Base-by-base conservation (phyloP, 2,888 invertebrate species). In the Xylophagus ater region DNA sequence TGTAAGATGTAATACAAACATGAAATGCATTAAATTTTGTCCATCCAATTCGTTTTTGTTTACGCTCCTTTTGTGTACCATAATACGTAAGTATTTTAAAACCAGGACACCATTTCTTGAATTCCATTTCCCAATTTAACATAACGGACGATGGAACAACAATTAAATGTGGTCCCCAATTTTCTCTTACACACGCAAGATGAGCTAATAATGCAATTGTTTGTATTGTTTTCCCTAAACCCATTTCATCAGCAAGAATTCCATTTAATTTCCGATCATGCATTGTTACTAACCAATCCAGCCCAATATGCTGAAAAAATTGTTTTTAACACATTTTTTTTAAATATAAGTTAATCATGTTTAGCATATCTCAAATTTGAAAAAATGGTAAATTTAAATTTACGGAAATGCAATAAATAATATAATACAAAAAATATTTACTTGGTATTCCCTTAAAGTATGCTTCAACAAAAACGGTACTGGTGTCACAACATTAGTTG, bases 71-170 rank as follows among this genome's bases (percentile, higher is more conserved):
- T 54, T 89, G 89, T 20, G 83, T 81, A 31, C 98, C 98, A 60
- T 94, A 98, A 64, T 98, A 98, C 2, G 97, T 97, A 49, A 99
- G 74, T 56, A 98, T 90, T 73, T 99, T 98, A 64, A 98, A 93
- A 36, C 89, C 92, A 1, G 98, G 98, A 65, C 96, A 97, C 98
- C 98, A 99, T 66, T 97, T 97, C 67, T 98, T 97, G 59, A 94
- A 87, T 67, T 98, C 98, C 89, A 97, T 92, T 70, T 99, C 98
- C 98, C 98, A 98, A 69, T 99, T 99, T 45, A 98, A 74, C 85
- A 98, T 94, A 35, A 99, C 97, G 49, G 96, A 96, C 12, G 98
- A 98, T 43, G 98, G 98, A 49, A 99, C 98, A 46, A 98, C 87
- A 50, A 98, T 93, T 17, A 98, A 73, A 73, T 98, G 98, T 38